Conservation (phyloP, 2,797 vertebrate species). For the Triplophysa bombifrons region DNA sequence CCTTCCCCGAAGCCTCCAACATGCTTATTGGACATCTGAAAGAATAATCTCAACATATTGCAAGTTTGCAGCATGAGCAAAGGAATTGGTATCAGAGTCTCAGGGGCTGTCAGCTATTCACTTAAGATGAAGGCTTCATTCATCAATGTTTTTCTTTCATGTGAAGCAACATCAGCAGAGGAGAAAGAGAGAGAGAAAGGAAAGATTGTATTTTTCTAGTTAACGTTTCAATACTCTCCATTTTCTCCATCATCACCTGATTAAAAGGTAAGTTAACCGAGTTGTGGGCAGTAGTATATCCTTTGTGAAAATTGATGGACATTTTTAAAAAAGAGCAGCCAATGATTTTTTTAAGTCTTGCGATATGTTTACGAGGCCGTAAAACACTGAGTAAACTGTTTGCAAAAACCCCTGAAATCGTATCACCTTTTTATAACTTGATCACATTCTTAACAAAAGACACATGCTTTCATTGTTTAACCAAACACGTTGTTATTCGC, state of each 20-base stretch:
- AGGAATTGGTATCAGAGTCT: conserved; percentile 72
- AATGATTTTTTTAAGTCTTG: background rate
- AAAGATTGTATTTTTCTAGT: background rate
- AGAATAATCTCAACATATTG: conserved; percentile 69
- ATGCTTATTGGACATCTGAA: conserved; percentile 69
- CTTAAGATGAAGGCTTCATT: conserved; percentile 78
- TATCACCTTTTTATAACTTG: conserved; percentile 7
- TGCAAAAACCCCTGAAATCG: background rate
- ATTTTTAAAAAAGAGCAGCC: no score
- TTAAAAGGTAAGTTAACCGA: background rate
- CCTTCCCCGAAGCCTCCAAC: conserved; percentile 62
- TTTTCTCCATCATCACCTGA: background rate
- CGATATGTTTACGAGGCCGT: background rate
- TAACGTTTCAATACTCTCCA: conserved; percentile 1
- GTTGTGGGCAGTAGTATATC: background rate
- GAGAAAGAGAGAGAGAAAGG: background rate
- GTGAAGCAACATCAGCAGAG: conserved; percentile 58
- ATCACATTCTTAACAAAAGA: background rate
- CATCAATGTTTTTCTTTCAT: conserved; percentile 69
- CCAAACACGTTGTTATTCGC: conserved; percentile 52
- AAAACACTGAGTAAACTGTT: background rate
- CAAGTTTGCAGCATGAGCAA: conserved; percentile 57
- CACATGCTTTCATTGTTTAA: background rate
- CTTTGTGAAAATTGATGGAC: background rate
- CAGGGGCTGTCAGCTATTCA: conserved; percentile 74